These are phyloP conservation scores for Cynaeus angustus DNA, from an alignment of 2,888 invertebrate species.

Conservation along the genomic window DNA sequence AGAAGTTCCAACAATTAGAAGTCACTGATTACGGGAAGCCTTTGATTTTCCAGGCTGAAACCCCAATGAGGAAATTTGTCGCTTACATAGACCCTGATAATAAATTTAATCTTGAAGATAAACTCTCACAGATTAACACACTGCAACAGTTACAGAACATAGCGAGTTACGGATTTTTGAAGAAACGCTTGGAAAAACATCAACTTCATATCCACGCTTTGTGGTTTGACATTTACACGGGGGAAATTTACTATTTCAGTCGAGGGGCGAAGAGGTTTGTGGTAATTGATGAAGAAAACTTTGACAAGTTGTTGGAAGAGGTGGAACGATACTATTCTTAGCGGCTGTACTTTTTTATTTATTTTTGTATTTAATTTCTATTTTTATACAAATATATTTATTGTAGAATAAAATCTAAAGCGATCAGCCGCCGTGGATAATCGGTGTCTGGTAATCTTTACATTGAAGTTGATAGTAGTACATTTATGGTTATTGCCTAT, in stretches of 20 bases:
- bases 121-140: conserved; percentile 95
- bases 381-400: no score
- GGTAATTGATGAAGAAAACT: conserved; percentile 87
- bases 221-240: conserved; percentile 98
- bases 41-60: conserved; percentile 89
- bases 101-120: conserved; percentile 91
- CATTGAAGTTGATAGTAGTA: no score
- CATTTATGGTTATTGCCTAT: no score
- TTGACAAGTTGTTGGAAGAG: conserved; percentile 84
- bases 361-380: conserved; percentile 3
- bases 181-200: conserved; percentile 85
- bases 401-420: no score
- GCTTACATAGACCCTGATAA: conserved; percentile 96
- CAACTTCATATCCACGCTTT: conserved; percentile 93
- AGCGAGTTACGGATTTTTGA: conserved; percentile 93
- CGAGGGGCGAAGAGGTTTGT: conserved; percentile 89
- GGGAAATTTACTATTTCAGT: conserved; percentile 96
- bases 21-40: conserved; percentile 79
- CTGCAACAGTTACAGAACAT: conserved; percentile 94
- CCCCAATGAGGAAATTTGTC: conserved; percentile 89
- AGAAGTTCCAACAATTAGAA: conserved; percentile 86
- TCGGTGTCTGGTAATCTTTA: no score
- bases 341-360: conserved; percentile 28
- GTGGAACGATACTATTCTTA: conserved; percentile 86
- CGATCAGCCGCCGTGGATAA: no score